Evolutionary conservation across 1,140 invertebrate species (phyloP).

Genomic region (Magallana ariakensis): DNA sequence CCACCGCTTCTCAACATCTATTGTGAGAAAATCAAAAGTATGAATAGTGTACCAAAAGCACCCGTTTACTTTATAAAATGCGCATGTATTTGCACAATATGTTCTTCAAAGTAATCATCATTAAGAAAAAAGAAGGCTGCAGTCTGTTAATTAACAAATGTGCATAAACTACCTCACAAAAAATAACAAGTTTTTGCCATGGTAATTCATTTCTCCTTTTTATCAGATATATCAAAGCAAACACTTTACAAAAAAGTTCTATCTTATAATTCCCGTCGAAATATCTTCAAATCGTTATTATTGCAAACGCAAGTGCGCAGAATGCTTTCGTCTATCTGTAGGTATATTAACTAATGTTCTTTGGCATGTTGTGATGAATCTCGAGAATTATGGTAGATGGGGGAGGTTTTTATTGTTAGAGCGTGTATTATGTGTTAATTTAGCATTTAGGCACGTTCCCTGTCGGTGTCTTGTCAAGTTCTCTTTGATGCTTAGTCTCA

Average conservation of each 20-base stretch:
- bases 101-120: no score
- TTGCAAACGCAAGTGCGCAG: neutral
- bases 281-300: neutral
- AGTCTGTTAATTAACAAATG: no score
- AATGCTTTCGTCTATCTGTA: neutral
- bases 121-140: no score
- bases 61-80: no score
- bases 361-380: conserved; percentile 5
- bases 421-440: conserved; percentile 23
- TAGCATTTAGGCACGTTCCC: conserved; percentile 10
- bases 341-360: neutral
- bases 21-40: no score
- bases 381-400: neutral
- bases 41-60: no score
- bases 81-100: no score
- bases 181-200: no score
- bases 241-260: neutral
- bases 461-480: conserved; percentile 20
- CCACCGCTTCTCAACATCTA: no score
- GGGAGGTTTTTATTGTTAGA: conserved; percentile 28
- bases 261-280: neutral
- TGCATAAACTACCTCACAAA: no score
- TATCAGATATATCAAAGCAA: neutral
- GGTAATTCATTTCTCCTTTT: no score
- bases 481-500: conserved; percentile 19